These are phyloP conservation scores for honey bee (Apis mellifera) DNA, from an alignment of 1,140 invertebrate genomes.

Conservation along the genomic window DNA sequence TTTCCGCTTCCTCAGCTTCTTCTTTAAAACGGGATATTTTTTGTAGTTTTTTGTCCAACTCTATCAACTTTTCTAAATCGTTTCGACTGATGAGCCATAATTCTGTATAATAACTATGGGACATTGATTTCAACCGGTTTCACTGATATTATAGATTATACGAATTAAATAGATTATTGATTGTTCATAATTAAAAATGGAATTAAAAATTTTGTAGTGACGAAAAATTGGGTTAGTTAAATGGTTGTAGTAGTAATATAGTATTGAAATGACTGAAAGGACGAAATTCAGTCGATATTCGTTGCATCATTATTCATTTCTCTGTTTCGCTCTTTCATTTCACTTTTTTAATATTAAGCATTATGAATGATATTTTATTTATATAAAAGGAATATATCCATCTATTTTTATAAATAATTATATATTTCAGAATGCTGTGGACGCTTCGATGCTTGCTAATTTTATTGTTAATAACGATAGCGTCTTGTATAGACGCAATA, in stretches of 20 bases:
- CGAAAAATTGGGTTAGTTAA: slow-evolving; percentile 4
- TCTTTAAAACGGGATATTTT: no score
- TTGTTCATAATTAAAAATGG: not conserved
- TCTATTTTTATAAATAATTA: not conserved
- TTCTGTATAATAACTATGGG: slow-evolving; percentile 63
- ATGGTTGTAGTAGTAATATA: not conserved
- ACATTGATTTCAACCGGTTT: slow-evolving; percentile 62
- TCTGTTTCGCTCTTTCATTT: no score
- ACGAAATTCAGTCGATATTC: slow-evolving; percentile 19
- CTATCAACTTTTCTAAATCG: slow-evolving; percentile 67
- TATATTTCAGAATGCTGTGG: slow-evolving; percentile 73
- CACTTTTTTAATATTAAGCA: no score
- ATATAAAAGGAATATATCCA: no score
- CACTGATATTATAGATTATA: not conserved
- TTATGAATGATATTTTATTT: no score
- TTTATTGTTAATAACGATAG: slow-evolving; percentile 62
- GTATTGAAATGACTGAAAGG: not conserved
- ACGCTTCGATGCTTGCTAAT: slow-evolving; percentile 59
- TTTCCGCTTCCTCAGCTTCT: no score
- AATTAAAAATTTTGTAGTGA: not conserved
- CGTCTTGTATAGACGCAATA: slow-evolving; percentile 58
- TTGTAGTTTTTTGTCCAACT: slow-evolving; percentile 62
- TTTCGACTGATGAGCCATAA: slow-evolving; percentile 70
- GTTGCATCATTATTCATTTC: not conserved
- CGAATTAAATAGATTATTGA: not conserved